phyloP scores from a whole-genome alignment of 2,797 vertebrate genomes.

The Saxicola maurus region DNA sequence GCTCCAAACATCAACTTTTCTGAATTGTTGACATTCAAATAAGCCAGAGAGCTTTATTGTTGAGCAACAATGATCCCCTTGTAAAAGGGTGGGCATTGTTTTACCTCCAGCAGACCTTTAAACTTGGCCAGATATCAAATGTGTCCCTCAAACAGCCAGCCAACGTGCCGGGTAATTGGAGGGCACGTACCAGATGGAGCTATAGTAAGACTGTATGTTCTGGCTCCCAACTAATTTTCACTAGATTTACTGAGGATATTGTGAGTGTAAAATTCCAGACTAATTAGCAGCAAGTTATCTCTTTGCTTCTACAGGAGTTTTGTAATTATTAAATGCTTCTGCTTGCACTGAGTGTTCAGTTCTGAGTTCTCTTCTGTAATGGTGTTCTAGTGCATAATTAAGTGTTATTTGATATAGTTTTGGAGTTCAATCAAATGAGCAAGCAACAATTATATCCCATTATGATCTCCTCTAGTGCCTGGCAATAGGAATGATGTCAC shows the following conservation, averaged over 20 bases:
- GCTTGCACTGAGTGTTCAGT: conserved; percentile 64
- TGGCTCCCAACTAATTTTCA: conserved; percentile 70
- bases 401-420: conserved; percentile 77
- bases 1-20: conserved; percentile 83
- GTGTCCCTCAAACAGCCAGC: conserved; percentile 71
- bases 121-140: conserved; percentile 78
- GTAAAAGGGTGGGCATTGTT: conserved; percentile 82
- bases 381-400: conserved; percentile 72
- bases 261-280: conserved; percentile 69
- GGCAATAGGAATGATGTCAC: conserved; percentile 60
- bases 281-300: conserved; percentile 75
- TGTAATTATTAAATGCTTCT: conserved; percentile 72
- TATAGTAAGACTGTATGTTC: conserved; percentile 71
- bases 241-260: conserved; percentile 70
- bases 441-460: conserved; percentile 74
- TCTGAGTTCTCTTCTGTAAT: conserved; percentile 63
- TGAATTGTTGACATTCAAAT: conserved; percentile 86
- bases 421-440: conserved; percentile 75
- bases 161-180: conserved; percentile 75
- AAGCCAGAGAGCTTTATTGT: conserved; percentile 80
- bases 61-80: conserved; percentile 75
- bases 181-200: conserved; percentile 76
- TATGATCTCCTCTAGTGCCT: conserved; percentile 63
- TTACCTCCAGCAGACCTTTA: conserved; percentile 80
- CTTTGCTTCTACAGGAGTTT: conserved; percentile 66